A percentile compares a stretch with the other conserved stretches of the same genome.
Evolutionary conservation across 2,797 vertebrate genomes (phyloP).

Genomic region (Tapirus indicus): DNA sequence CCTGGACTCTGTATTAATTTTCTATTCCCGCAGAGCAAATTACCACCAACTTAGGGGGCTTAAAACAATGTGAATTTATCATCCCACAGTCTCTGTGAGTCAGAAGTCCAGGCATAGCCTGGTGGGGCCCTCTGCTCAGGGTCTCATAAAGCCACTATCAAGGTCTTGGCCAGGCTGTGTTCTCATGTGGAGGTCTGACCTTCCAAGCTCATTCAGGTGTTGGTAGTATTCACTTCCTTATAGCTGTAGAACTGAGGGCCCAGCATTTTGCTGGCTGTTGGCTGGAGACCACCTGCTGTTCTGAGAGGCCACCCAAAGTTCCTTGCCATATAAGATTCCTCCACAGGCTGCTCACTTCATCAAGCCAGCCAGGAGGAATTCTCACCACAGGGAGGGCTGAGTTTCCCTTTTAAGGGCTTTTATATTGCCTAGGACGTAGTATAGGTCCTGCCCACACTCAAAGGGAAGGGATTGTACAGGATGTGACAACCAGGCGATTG

Average conservation of each 20-base stretch:
- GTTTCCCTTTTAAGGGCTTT: background rate
- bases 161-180: rapidly evolving
- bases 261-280: background rate
- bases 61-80: background rate
- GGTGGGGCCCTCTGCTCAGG: background rate
- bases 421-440: background rate
- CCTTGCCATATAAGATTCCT: background rate
- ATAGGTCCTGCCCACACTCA: background rate
- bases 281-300: background rate
- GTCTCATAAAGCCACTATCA: background rate
- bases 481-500: background rate
- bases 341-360: background rate
- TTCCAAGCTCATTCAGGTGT: background rate
- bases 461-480: background rate
- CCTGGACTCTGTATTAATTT: background rate
- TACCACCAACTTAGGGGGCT: background rate
- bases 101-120: background rate
- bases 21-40: background rate
- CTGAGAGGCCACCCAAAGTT: background rate
- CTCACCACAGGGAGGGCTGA: background rate
- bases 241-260: too few relatives aligned
- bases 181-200: background rate
- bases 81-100: background rate
- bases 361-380: background rate
- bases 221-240: background rate